Base-by-base conservation (phyloP, 2,888 invertebrate genomes). In the Synanthedon formicaeformis region DNA sequence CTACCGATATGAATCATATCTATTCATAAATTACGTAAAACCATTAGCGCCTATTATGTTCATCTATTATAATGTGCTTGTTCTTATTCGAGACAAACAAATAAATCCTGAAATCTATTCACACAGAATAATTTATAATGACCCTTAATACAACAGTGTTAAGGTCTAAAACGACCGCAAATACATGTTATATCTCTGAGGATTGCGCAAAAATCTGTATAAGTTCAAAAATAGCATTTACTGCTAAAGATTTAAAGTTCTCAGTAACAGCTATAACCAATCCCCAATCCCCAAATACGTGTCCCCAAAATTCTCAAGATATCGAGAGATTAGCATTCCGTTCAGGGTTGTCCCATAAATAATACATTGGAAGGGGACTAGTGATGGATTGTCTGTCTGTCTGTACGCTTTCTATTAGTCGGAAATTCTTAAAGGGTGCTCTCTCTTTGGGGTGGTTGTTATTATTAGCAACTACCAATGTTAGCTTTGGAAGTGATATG, bases 391-490 rank as follows among this genome's bases (percentile, higher is more conserved):
- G 82, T 78, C 75, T 81, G 81, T 81, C 83, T 73, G 70, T 75
- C 72, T 79, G 77, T 83, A 75, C 81, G 75, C 79, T 81, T 87
- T 87, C 86, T 87, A 86, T 86, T 87, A 86, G 85, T 79, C 67
- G 74, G 68, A 75, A 75, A 83, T 84, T 84, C 83, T 82, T 81
- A 87, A 86, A 86, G 86, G 86, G 86, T 84, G 78, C 73, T 72
- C 67, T 62, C 64, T 60, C 67, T 62, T 64, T 60, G 62, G 81
- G 83, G 82, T 75, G 75, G 74, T 60, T 71, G 71, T 75, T 81
- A 75, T 82, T 81, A 81, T 76, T 78, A 78, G 79, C 73, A 63
- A 64, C 68, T 67, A 75, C 79, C 79, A 78, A 79, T 85, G 84
- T 81, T 82, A 68, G 81, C 81, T 81, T 78, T 73, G 75, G 69